These are phyloP conservation scores for Euura lappo DNA, from an alignment of 1,140 invertebrate species.

Conservation along the genomic window DNA sequence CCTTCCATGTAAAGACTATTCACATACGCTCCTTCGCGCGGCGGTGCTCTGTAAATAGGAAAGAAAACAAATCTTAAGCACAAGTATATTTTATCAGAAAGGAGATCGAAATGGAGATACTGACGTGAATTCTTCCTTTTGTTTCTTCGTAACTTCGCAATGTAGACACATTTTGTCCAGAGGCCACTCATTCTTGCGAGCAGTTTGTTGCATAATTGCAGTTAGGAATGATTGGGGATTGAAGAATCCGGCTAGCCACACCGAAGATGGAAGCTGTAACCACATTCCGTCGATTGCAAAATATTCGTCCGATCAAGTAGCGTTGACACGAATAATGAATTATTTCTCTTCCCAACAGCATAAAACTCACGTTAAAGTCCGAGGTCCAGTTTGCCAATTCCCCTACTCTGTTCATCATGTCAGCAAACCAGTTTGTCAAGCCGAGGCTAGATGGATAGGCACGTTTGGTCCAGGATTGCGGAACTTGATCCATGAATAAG, in stretches of 20 bases:
- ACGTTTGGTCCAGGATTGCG: slow-evolving; percentile 79
- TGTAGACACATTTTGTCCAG: slow-evolving; percentile 94
- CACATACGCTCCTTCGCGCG: slow-evolving; percentile 90
- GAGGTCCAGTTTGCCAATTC: slow-evolving; percentile 81
- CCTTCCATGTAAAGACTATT: slow-evolving; percentile 94
- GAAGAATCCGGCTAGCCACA: slow-evolving; percentile 95
- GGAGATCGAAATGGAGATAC: slow-evolving; percentile 9
- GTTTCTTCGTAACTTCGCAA: slow-evolving; percentile 93
- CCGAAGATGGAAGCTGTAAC: slow-evolving; percentile 75
- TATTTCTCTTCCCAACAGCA: slow-evolving; percentile 9
- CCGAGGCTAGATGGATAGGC: slow-evolving; percentile 90
- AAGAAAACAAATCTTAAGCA: slow-evolving; percentile 22
- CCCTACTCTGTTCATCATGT: slow-evolving; percentile 79
- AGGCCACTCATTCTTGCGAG: slow-evolving; percentile 94
- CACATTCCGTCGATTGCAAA: neutral
- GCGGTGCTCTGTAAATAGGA: slow-evolving; percentile 67
- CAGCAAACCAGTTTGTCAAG: slow-evolving; percentile 87
- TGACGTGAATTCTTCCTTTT: slow-evolving; percentile 82
- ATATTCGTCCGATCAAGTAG: too few species aligned
- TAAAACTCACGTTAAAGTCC: slow-evolving; percentile 71
- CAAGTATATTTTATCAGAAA: slow-evolving; percentile 9
- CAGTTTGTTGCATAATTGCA: slow-evolving; percentile 96
- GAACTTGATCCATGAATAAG: slow-evolving; percentile 87
- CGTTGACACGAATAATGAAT: neutral
- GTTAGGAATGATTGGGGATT: slow-evolving; percentile 97